These are phyloP conservation scores for Arremon aurantiirostris DNA, from an alignment of 2,797 vertebrate species.

Conservation along the genomic window DNA sequence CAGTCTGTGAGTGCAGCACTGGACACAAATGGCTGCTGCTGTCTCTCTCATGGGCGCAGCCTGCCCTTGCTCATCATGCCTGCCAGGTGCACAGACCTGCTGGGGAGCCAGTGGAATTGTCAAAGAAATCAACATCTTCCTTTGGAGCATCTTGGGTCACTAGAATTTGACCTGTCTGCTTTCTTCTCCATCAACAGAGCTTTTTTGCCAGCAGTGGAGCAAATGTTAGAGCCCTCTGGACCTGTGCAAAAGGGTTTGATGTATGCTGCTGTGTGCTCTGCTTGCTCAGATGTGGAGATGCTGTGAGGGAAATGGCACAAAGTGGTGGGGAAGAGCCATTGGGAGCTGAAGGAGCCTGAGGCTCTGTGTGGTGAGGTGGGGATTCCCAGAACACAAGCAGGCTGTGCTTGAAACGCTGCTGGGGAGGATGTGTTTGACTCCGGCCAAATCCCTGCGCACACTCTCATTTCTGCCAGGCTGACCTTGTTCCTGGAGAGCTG, in stretches of 20 bases:
- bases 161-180: neutral
- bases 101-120: neutral
- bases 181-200: accelerated
- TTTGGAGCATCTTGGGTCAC: neutral
- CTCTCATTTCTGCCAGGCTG: neutral
- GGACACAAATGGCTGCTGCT: neutral
- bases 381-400: neutral
- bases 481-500: neutral
- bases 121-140: neutral
- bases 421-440: neutral
- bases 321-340: neutral
- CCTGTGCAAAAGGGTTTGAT: neutral
- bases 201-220: neutral
- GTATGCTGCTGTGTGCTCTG: neutral
- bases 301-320: neutral
- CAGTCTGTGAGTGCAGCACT: accelerated
- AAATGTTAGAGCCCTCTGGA: neutral
- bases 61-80: neutral
- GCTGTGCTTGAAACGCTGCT: accelerated
- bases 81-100: neutral
- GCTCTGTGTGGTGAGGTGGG: neutral
- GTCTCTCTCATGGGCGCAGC: accelerated
- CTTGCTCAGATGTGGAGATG: neutral
- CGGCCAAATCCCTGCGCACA: neutral
- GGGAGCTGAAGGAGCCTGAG: neutral